phyloP scores from a whole-genome alignment of 2,888 invertebrate species.

The Strigamia transsilvanica region DNA sequence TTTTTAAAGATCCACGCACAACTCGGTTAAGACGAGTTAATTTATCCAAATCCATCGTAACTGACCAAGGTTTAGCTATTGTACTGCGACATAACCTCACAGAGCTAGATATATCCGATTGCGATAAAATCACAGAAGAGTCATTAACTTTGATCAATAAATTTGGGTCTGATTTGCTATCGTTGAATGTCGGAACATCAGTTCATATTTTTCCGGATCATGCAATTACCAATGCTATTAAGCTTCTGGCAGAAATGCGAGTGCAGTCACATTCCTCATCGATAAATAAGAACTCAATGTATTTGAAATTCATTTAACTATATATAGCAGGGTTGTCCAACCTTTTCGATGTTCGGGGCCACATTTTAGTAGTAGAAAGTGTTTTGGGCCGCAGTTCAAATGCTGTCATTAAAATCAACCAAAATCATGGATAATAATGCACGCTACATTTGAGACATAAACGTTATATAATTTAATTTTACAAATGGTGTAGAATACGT shows the following conservation, averaged over 20 bases:
- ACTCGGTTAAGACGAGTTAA: constrained; percentile 76
- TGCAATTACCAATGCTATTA: constrained; percentile 51
- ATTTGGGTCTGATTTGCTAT: constrained; percentile 74
- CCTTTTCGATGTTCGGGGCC: too few relatives aligned
- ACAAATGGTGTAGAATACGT: too few relatives aligned
- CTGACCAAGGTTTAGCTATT: constrained; percentile 75
- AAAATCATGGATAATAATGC: too few relatives aligned
- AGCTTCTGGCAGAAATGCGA: constrained; percentile 38
- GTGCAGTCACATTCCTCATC: too few relatives aligned
- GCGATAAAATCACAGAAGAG: constrained; percentile 72
- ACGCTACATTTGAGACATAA: too few relatives aligned
- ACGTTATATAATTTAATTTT: too few relatives aligned
- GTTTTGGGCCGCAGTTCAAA: too few relatives aligned
- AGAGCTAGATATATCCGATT: constrained; percentile 79
- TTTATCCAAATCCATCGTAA: constrained; percentile 76
- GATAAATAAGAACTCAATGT: too few relatives aligned
- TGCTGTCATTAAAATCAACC: too few relatives aligned
- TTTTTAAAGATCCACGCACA: constrained; percentile 73
- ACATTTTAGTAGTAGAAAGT: too few relatives aligned
- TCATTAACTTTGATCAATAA: constrained; percentile 75
- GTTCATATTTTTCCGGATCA: constrained; percentile 69
- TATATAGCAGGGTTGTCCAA: too few relatives aligned
- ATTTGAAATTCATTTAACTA: too few relatives aligned
- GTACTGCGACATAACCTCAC: constrained; percentile 77
- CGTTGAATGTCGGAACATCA: constrained; percentile 76